These are phyloP conservation scores for Drosophila virilis DNA, from an alignment of 1,140 invertebrate species.

Conservation along the genomic window DNA sequence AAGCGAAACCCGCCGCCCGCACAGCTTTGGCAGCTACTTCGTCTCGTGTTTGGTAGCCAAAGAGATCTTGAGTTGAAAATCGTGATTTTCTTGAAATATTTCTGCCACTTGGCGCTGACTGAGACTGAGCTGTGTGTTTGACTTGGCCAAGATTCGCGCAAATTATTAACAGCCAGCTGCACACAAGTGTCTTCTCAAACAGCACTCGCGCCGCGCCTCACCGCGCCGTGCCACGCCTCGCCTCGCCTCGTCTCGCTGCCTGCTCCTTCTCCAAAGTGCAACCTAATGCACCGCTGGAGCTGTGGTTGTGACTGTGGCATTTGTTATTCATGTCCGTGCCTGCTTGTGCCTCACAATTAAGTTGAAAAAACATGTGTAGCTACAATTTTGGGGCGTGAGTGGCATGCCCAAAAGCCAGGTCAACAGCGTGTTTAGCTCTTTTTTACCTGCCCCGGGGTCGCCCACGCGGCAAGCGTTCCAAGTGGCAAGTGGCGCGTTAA, in stretches of 20 bases:
- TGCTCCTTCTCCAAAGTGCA: conserved; percentile 14
- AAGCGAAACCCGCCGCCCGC: conserved; percentile 23
- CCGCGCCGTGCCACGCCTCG: no score
- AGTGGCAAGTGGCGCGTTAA: conserved; percentile 57
- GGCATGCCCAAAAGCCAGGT: conserved; percentile 61
- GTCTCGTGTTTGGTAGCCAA: no score
- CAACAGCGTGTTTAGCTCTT: conserved; percentile 24
- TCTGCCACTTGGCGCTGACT: conserved; percentile 58
- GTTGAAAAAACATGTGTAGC: conserved; percentile 49
- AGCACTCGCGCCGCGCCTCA: not conserved
- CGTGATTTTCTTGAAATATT: conserved; percentile 76
- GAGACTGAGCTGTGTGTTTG: conserved; percentile 15
- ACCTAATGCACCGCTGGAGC: conserved; percentile 26
- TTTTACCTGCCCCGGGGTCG: conserved; percentile 12
- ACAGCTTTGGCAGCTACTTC: not conserved
- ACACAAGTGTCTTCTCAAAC: conserved; percentile 20
- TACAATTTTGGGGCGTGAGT: conserved; percentile 50
- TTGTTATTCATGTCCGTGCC: conserved; percentile 40
- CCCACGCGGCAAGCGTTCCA: conserved; percentile 19
- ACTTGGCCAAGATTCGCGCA: conserved; percentile 42
- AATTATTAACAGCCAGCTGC: conserved; percentile 51
- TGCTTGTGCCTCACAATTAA: conserved; percentile 38
- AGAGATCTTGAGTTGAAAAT: conserved; percentile 62
- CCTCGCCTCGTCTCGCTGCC: no score
- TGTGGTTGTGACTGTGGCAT: no score